Evolutionary conservation across 1,140 invertebrate genomes (phyloP), one percentile per base, ranked within the genome.

Genomic region (Halesus radiatus): DNA sequence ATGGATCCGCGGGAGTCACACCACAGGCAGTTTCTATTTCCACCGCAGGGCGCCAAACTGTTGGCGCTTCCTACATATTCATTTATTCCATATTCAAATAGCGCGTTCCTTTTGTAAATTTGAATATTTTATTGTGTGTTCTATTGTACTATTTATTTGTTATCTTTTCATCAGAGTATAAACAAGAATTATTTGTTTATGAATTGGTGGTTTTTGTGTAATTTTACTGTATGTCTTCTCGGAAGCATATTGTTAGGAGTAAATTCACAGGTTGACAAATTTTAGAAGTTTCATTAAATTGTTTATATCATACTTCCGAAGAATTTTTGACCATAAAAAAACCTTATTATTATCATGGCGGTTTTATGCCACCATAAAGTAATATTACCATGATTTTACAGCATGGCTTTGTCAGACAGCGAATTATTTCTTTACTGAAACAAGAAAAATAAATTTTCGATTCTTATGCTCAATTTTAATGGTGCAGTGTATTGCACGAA

Each of bases 1-100:
- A 68, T 68, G 45, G 64, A 77, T 74, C 80, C n/a, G 66, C 60
- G 73, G 80, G 80, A 79, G 80, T 66, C 76, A 73, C 80, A 70
- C 77, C 18, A 22, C 77, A 54, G 80, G 54, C 18, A 75, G 56
- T 72, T 79, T 64, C 52, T 56, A 76, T 72, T 76, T 22, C 23
- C 77, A 20, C 80, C 70, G 52, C 77, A 70, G 76, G 80, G 64
- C 52, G 72, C 54, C 80, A 60, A 56, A 53, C 37, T 54, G 18
- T 66, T 56, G 64, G 76, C 62, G 76, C 76, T 68, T 53, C 62
- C 53, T 29, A 58, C 72, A 58, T 50, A 75, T 58, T 75, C n/a
- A 56, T 75, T 75, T 75, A 58, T 75, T 58, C 54, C 54, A 56
- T 58, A 32, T 32, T 58, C 72, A 75, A 75, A 58, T 29, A 56